These are phyloP conservation scores for Homarus gammarus DNA, from an alignment of 2,888 invertebrate species.

Conservation along the genomic window DNA sequence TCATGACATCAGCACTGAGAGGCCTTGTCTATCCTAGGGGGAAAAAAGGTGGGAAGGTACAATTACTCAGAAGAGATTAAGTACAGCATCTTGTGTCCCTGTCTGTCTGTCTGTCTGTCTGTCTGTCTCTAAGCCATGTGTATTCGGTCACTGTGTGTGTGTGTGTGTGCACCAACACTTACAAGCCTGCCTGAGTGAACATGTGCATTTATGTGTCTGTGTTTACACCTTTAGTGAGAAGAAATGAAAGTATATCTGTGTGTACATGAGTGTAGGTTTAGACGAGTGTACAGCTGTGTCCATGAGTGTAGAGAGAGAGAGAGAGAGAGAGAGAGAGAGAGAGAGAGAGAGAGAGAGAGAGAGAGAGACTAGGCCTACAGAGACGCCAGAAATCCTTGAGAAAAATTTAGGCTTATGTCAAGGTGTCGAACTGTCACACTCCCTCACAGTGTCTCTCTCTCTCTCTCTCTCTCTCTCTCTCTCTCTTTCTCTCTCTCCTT, in stretches of 20 bases:
- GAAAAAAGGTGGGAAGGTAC: too few relatives aligned
- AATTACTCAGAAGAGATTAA: too few relatives aligned
- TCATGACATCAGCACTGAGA: background rate
- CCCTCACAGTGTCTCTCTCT: background rate
- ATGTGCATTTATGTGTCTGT: background rate
- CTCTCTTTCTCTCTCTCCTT: background rate
- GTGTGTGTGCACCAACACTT: conserved; percentile 60
- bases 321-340: background rate
- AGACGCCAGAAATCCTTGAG: background rate
- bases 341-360: background rate
- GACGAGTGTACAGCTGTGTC: background rate
- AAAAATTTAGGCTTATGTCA: background rate
- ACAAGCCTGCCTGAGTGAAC: conserved; percentile 49
- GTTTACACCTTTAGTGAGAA: background rate
- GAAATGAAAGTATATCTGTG: background rate
- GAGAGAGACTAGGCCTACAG: too few relatives aligned
- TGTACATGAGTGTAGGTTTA: conserved; percentile 22
- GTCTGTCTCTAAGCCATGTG: conserved; percentile 45
- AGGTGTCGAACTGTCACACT: background rate
- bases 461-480: background rate
- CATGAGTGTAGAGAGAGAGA: background rate
- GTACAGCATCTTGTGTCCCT: too few relatives aligned
- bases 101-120: too few relatives aligned
- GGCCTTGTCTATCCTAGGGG: background rate
- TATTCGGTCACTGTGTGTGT: conserved; percentile 36